Percentiles rank a stretch among this genome's conserved stretches.
These are phyloP conservation scores for Limnephilus lunatus DNA, from an alignment of 2,888 invertebrate genomes.

Conservation along the genomic window DNA sequence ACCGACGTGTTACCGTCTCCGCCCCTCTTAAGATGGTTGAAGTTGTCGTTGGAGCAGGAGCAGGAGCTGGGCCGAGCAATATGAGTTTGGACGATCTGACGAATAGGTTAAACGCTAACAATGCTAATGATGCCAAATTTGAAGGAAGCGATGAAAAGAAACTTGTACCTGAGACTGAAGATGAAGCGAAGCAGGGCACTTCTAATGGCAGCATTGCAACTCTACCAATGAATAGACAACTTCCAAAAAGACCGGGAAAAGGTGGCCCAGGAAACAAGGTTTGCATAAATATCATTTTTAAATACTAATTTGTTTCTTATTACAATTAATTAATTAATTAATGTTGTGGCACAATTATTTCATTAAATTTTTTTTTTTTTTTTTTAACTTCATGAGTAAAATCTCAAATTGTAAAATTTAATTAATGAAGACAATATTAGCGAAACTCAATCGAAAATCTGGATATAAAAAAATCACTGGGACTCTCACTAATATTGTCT, in stretches of 20 bases:
- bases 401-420: too few species aligned
- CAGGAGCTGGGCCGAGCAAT: conserved; percentile 62
- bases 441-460: too few species aligned
- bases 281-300: not conserved
- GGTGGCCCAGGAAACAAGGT: conserved; percentile 57
- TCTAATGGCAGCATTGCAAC: conserved; percentile 37
- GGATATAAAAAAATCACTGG: too few species aligned
- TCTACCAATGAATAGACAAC: conserved; percentile 49
- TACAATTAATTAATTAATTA: not conserved
- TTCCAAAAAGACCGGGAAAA: conserved; percentile 53
- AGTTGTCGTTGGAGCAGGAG: conserved; percentile 44
- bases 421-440: too few species aligned
- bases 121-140: conserved; percentile 49
- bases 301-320: not conserved
- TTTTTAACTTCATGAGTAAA: too few species aligned
- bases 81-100: conserved; percentile 44
- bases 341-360: not conserved
- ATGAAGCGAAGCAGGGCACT: conserved; percentile 46
- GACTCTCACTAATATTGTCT: too few species aligned
- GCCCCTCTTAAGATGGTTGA: conserved; percentile 40
- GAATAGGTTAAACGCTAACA: conserved; percentile 55
- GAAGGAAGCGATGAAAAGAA: conserved; percentile 49
- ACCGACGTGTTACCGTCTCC: conserved; percentile 62
- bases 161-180: conserved; percentile 31
- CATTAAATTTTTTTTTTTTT: too few species aligned